A percentile compares a stretch with the other conserved stretches of the same genome.
These are phyloP conservation scores for Trissolcus basalis DNA, from an alignment of 1,140 invertebrate species.

Conservation along the genomic window DNA sequence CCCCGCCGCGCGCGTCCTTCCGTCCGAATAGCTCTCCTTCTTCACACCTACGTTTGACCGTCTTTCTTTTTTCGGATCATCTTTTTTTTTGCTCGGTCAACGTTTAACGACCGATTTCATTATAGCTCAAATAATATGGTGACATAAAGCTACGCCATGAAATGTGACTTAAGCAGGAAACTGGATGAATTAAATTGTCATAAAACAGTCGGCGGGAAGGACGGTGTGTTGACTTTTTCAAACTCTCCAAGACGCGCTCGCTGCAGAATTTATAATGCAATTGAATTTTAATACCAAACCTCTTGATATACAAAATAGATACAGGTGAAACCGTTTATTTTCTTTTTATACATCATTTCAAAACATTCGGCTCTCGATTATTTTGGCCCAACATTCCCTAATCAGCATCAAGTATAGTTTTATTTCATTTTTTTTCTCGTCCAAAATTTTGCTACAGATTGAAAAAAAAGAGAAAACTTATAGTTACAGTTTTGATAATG, in stretches of 20 bases:
- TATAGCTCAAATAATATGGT: constrained; percentile 54
- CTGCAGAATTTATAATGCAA: constrained; percentile 55
- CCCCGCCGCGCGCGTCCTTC: constrained; percentile 19
- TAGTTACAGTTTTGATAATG: too few species aligned
- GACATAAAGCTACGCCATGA: constrained; percentile 52
- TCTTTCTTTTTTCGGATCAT: constrained; percentile 40
- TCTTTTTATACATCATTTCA: constrained; percentile 19
- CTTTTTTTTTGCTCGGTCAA: constrained; percentile 43
- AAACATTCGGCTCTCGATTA: background rate
- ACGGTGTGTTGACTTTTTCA: constrained; percentile 48
- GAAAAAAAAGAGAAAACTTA: too few species aligned
- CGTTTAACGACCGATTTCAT: constrained; percentile 68
- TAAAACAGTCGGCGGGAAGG: constrained; percentile 49
- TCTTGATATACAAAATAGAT: constrained; percentile 39
- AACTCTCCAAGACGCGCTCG: constrained; percentile 17
- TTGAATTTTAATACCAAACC: constrained; percentile 49
- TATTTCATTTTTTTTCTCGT: too few species aligned
- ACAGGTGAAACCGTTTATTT: constrained; percentile 45
- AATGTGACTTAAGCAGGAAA: constrained; percentile 54
- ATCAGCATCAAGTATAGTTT: background rate
- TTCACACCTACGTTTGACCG: constrained; percentile 50
- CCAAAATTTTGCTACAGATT: too few species aligned
- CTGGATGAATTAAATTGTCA: constrained; percentile 59
- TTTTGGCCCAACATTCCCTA: too few species aligned
- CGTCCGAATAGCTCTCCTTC: constrained; percentile 17